Base-by-base conservation (phyloP, 2,888 invertebrate genomes). In the Tortricodes alternella region DNA sequence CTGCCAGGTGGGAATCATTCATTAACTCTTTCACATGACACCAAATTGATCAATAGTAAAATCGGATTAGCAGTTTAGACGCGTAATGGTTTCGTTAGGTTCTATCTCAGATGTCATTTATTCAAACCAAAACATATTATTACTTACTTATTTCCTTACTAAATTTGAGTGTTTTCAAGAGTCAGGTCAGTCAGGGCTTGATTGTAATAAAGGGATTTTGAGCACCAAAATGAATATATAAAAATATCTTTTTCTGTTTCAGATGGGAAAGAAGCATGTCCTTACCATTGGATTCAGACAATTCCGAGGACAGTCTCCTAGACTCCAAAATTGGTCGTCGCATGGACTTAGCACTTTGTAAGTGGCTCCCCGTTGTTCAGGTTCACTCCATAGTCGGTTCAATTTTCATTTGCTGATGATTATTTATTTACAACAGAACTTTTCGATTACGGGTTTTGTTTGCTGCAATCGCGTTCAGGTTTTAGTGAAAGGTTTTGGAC, bases 311-410 rank as follows among this genome's bases (percentile, higher is more conserved):
- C 64, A 89, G 86, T 68, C 78, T 85, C 21, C 80, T 87, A 2
- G 90, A 91, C 58, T 71, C 79, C 38, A 89, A 89, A 69, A 76
- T 90, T 60, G 92, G 93, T 62, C 92, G 95, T 66, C 94, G 95
- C 82, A 96, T 96, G 95, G 96, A 96, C 77, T 94, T 96, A 80
- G 95, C 96, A 60, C 91, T 96, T 78, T 96, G 96, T 96, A 94
- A 96, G 96, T 89, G 68, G 65, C 55, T 56, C 61, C 60, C 60
- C 56, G 63, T 65, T 46, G 38, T 23, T 27, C 49, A 60, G 67
- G 61, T 62, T 65, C 68, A 69, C 71, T 66, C 62, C 63, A 80
- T 85, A 88, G 86, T 80, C 73, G 74, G 75, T 85, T 85, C 74
- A 77, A 67, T 87, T 87, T 86, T 88, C 75, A 83, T 89, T 89